These are phyloP conservation scores for Tricholauxania praeusta DNA, from an alignment of 2,888 invertebrate genomes.

Conservation along the genomic window DNA sequence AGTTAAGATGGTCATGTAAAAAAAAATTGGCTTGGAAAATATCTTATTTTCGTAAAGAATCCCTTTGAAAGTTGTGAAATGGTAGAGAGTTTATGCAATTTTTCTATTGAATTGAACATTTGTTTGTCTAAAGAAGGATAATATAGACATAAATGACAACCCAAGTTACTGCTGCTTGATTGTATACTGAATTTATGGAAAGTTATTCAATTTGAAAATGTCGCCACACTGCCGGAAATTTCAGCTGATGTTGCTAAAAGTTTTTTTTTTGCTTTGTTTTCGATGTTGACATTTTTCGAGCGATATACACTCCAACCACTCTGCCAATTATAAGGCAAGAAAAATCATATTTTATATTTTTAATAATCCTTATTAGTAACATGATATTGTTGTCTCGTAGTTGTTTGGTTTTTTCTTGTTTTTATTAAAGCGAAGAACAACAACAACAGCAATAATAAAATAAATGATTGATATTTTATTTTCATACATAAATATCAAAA, in stretches of 20 bases:
- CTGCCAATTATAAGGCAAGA: background rate
- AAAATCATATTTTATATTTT: background rate
- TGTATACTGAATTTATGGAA: conserved; percentile 26
- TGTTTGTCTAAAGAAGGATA: too few species aligned
- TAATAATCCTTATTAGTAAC: conserved; percentile 20
- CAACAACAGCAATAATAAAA: background rate
- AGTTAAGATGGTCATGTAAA: too few species aligned
- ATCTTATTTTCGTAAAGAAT: too few species aligned
- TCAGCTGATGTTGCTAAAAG: background rate
- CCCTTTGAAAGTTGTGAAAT: too few species aligned
- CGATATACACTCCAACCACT: background rate
- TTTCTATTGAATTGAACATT: too few species aligned
- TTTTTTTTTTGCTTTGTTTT: background rate
- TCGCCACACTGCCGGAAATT: conserved; percentile 29
- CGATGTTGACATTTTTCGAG: background rate
- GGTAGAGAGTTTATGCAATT: too few species aligned
- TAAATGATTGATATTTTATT: background rate
- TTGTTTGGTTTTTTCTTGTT: background rate
- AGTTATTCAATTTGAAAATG: conserved; percentile 40
- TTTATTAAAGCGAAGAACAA: background rate
- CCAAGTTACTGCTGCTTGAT: too few species aligned
- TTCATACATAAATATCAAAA: too few species aligned
- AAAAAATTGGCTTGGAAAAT: too few species aligned
- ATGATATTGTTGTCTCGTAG: background rate
- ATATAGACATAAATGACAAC: too few species aligned